These are phyloP conservation scores for Drosophila gunungcola DNA, from an alignment of 1,140 invertebrate genomes.

Conservation along the genomic window DNA sequence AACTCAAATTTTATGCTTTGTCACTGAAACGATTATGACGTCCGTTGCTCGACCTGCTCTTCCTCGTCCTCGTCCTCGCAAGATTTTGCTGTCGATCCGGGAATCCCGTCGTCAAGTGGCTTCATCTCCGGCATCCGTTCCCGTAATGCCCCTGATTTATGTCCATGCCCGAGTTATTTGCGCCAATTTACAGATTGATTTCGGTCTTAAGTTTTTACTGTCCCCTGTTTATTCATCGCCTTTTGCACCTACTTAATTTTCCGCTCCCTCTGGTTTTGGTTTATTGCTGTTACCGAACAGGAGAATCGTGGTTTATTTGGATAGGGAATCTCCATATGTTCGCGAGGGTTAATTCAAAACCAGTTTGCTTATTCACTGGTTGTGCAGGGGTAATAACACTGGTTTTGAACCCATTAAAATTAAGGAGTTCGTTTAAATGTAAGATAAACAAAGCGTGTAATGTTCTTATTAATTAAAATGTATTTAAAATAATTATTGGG, in stretches of 20 bases:
- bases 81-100: slow-evolving; percentile 21
- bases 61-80: slow-evolving; percentile 2
- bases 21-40: slow-evolving; percentile 83
- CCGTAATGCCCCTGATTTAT: slow-evolving; percentile 66
- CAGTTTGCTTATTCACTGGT: slow-evolving; percentile 4
- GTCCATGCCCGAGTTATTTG: slow-evolving; percentile 64
- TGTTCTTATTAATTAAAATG: not conserved
- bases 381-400: slow-evolving; percentile 4
- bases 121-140: slow-evolving; percentile 41
- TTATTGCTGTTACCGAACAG: slow-evolving; percentile 18
- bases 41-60: slow-evolving; percentile 44
- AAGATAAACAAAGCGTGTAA: not conserved
- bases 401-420: not conserved
- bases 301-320: not conserved
- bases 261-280: slow-evolving; percentile 1
- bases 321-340: not conserved
- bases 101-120: slow-evolving; percentile 55
- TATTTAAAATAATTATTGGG: not conserved
- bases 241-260: slow-evolving; percentile 59
- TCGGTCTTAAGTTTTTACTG: slow-evolving; percentile 54
- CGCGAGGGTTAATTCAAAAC: not conserved
- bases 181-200: slow-evolving; percentile 78
- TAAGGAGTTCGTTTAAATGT: not conserved
- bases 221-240: slow-evolving; percentile 43
- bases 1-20: slow-evolving; percentile 83